Evolutionary conservation across 2,797 vertebrate species (phyloP), one percentile per base, ranked within the genome.

Genomic region (Hippoglossus hippoglossus): DNA sequence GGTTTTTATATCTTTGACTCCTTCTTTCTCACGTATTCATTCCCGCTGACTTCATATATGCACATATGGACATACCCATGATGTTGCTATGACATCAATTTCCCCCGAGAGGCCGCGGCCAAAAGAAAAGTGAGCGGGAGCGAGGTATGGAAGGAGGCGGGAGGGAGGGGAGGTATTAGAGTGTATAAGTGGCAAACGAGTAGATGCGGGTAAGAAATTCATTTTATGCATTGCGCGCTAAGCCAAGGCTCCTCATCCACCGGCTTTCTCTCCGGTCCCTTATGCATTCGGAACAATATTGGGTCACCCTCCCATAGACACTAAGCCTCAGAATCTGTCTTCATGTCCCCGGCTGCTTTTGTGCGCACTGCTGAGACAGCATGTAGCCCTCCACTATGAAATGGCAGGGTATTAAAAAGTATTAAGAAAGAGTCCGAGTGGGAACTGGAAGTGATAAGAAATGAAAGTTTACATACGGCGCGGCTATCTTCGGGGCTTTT

Each of bases 151-250:
- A 57, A 25, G 69, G 44, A 25, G 4, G 57, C 22, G 26, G 75
- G 73, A 10, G 44, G 77, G 63, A 69, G 50, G 52, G 67, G 46
- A 79, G 63, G 84, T 84, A 89, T 87, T 82, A 81, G 67, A 81
- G 47, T 21, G 86, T 87, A 78, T 82, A 83, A 77, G 75, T 80
- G 70, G 67, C 70, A 70, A 81, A 84, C 4, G 39, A 76, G 73
- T 60, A 67, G 80, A 77, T 21, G 64, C 64, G 63, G 73, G 69
- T 72, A 75, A 77, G 78, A 87, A 83, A 90, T 90, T 90, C 67
- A 92, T 93, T 91, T 86, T 82, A 89, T 87, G 90, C 89, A 92
- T 92, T 89, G 81, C 24, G 71, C 61, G 34, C 85, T 83, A 91
- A 91, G 83, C 85, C 80, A 62, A 36, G 75, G 69, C 77, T 85